These are phyloP conservation scores for Drosophila truncata DNA, from an alignment of 1,140 invertebrate species.

Conservation along the genomic window DNA sequence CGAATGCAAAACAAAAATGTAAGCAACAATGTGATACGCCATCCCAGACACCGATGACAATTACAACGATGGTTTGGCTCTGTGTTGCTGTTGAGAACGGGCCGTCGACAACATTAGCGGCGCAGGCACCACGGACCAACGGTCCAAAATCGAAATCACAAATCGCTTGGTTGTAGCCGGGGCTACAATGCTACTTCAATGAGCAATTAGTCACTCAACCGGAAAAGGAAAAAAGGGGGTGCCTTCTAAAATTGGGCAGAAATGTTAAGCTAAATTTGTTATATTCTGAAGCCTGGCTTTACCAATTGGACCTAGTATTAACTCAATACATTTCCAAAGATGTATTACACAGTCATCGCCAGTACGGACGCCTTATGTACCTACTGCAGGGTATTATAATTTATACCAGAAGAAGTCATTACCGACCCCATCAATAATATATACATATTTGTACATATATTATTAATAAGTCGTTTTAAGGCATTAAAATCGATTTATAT, in stretches of 20 bases:
- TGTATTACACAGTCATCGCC: background rate
- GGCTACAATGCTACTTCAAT: slow-evolving; percentile 70
- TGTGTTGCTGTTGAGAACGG: slow-evolving; percentile 62
- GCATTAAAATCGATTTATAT: no score
- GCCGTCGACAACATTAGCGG: slow-evolving; percentile 31
- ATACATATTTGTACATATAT: no score
- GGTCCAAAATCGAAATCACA: slow-evolving; percentile 7
- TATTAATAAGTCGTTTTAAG: no score
- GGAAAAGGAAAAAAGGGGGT: slow-evolving; percentile 81
- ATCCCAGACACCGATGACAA: slow-evolving; percentile 54
- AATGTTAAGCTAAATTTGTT: slow-evolving; percentile 59
- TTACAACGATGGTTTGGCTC: slow-evolving; percentile 68
- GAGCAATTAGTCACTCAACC: slow-evolving; percentile 71
- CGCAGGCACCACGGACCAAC: background rate
- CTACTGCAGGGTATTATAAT: no score
- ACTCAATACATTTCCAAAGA: slow-evolving; percentile 10
- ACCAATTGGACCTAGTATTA: slow-evolving; percentile 38
- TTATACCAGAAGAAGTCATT: no score
- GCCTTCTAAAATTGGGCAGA: slow-evolving; percentile 45
- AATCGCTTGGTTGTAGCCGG: slow-evolving; percentile 38
- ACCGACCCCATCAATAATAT: no score
- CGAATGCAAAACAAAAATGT: slow-evolving; percentile 66
- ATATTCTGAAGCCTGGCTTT: slow-evolving; percentile 51
- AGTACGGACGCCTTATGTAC: background rate
- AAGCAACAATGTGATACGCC: slow-evolving; percentile 67